phyloP scores from a whole-genome alignment of 2,888 invertebrate species.

The Ectemnius continuus region DNA sequence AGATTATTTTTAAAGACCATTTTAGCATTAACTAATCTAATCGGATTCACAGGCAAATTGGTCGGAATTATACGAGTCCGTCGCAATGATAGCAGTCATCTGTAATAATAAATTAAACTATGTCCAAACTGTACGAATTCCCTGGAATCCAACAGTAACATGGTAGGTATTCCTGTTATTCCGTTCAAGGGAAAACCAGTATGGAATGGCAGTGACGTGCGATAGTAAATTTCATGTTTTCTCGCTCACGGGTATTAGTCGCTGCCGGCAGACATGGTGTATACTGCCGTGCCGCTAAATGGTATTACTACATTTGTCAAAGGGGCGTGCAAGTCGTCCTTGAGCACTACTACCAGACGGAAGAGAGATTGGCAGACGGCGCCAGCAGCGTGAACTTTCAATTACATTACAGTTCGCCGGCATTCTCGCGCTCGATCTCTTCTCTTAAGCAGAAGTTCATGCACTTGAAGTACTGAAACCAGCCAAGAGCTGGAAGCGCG shows the following conservation, averaged over 20 bases:
- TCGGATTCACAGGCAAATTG: no score
- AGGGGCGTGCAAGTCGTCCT: conserved; percentile 10
- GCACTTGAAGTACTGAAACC: background rate
- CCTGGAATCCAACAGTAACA: no score
- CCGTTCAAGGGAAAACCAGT: conserved; percentile 29
- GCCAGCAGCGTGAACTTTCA: conserved; percentile 44
- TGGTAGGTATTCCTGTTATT: background rate
- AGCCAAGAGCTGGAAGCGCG: no score
- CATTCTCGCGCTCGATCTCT: conserved; percentile 35
- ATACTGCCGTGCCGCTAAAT: conserved; percentile 41
- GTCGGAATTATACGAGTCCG: no score
- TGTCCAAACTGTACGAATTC: no score
- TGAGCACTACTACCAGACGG: background rate
- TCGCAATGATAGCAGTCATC: no score
- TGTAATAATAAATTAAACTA: no score
- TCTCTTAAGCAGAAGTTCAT: conserved; percentile 37
- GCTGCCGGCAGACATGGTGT: conserved; percentile 47
- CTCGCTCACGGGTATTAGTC: conserved; percentile 60
- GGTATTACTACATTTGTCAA: conserved; percentile 42
- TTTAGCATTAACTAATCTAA: no score
- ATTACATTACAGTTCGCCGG: conserved; percentile 51
- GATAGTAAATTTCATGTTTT: conserved; percentile 60
- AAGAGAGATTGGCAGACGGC: conserved; percentile 35
- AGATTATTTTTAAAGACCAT: no score
- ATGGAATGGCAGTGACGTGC: conserved; percentile 48